phyloP scores from a whole-genome alignment of 2,888 invertebrate species.

The Taphrorychus bicolor region DNA sequence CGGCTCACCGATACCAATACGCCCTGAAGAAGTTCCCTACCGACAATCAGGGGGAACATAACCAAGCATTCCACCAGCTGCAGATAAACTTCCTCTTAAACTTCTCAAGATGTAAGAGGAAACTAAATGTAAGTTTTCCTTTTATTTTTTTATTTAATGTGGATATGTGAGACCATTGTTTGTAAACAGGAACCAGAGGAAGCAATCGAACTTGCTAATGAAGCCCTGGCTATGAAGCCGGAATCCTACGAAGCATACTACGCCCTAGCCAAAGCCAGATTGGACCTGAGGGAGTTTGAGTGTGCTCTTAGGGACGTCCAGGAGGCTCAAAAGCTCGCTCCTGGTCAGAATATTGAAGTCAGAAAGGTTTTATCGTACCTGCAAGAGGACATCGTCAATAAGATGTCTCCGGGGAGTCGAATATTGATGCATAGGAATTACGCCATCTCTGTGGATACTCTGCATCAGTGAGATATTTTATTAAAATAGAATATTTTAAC shows the following conservation, averaged over 20 bases:
- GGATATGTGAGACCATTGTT: too few relatives aligned
- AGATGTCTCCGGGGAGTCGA: constrained; percentile 55
- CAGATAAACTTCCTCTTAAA: constrained; percentile 89
- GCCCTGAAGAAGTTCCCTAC: constrained; percentile 88
- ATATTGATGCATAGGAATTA: constrained; percentile 52
- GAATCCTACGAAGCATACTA: constrained; percentile 93
- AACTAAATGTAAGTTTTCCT: constrained; percentile 86
- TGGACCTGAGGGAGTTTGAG: constrained; percentile 77
- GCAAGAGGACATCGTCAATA: constrained; percentile 74
- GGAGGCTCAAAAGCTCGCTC: constrained; percentile 78
- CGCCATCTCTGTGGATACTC: constrained; percentile 57
- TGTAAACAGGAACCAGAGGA: constrained; percentile 77
- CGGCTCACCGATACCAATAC: constrained; percentile 93
- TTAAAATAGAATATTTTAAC: too few relatives aligned
- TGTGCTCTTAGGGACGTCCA: constrained; percentile 82
- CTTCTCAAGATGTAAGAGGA: constrained; percentile 91
- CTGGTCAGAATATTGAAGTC: constrained; percentile 75
- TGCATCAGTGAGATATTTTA: too few relatives aligned
- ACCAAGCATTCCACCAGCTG: constrained; percentile 82
- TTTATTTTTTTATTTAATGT: too few relatives aligned
- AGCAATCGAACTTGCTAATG: constrained; percentile 87
- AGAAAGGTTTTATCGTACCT: constrained; percentile 75
- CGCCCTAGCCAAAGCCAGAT: constrained; percentile 85
- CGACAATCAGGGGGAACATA: constrained; percentile 70
- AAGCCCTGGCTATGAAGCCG: constrained; percentile 83